phyloP scores from a whole-genome alignment of 2,888 invertebrate genomes.

The Polyploca ridens region DNA sequence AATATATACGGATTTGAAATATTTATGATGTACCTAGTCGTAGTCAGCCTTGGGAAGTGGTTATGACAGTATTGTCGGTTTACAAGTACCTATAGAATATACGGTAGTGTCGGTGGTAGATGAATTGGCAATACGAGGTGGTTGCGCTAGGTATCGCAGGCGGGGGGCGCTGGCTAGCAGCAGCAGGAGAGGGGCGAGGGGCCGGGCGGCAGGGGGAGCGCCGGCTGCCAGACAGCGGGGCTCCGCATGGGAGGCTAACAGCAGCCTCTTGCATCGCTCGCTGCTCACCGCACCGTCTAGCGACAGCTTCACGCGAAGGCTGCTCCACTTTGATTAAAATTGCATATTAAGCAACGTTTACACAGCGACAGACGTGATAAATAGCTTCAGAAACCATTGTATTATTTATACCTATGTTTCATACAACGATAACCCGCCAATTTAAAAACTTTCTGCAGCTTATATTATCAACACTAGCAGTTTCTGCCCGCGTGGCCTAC shows the following conservation, averaged over 20 bases:
- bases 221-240: conserved; percentile 83
- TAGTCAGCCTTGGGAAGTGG: conserved; percentile 52
- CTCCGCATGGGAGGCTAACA: conserved; percentile 83
- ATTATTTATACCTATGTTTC: conserved; percentile 12
- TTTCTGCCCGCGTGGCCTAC: too few species aligned
- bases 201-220: conserved; percentile 48
- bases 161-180: conserved; percentile 44
- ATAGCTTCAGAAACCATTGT: conserved; percentile 36
- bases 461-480: not conserved
- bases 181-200: conserved; percentile 33
- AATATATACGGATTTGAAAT: conserved; percentile 39
- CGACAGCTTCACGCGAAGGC: conserved; percentile 75
- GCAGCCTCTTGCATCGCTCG: conserved; percentile 78
- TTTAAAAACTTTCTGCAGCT: not conserved
- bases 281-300: conserved; percentile 65
- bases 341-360: conserved; percentile 60
- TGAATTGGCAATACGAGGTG: conserved; percentile 70
- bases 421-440: not conserved
- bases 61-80: conserved; percentile 55
- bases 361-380: conserved; percentile 41
- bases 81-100: conserved; percentile 38
- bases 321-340: conserved; percentile 77
- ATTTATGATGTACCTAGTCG: conserved; percentile 51
- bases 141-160: conserved; percentile 68
- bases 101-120: conserved; percentile 66